These are phyloP conservation scores for Lanius ludovicianus DNA, from an alignment of 2,113 vertebrate species.

Conservation along the genomic window DNA sequence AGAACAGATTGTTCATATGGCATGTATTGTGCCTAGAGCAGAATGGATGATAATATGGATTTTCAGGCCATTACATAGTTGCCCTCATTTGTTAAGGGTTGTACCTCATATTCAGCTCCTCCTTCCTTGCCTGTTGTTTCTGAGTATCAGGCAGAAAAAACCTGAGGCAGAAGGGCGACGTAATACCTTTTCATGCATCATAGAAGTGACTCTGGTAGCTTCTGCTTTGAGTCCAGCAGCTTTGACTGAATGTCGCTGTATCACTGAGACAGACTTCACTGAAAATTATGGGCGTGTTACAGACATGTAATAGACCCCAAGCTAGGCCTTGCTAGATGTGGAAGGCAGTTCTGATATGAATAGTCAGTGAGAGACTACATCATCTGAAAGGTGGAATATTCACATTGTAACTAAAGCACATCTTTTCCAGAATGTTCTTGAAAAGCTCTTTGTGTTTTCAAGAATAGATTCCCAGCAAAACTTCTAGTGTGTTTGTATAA, in stretches of 20 bases:
- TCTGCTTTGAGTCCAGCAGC: background rate
- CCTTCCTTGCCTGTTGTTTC: background rate
- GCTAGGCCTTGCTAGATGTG: background rate
- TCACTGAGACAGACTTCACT: background rate
- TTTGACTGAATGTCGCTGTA: background rate
- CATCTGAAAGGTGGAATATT: background rate
- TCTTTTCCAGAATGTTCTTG: background rate
- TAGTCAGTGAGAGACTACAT: background rate
- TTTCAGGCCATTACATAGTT: background rate
- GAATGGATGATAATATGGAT: background rate
- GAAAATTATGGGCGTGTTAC: fast-evolving
- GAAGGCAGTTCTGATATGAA: background rate
- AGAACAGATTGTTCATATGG: background rate
- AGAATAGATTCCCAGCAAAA: background rate
- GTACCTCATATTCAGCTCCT: background rate
- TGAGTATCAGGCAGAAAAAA: background rate
- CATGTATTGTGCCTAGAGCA: background rate
- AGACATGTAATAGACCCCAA: fast-evolving
- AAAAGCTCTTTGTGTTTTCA: background rate
- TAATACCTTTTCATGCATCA: background rate
- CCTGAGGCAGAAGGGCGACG: background rate
- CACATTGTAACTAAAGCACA: background rate
- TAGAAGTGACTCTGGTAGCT: background rate
- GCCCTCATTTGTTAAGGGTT: background rate
- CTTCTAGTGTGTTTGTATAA: background rate